phyloP scores from a whole-genome alignment of 1,140 invertebrate genomes.

The Grapholita molesta region DNA sequence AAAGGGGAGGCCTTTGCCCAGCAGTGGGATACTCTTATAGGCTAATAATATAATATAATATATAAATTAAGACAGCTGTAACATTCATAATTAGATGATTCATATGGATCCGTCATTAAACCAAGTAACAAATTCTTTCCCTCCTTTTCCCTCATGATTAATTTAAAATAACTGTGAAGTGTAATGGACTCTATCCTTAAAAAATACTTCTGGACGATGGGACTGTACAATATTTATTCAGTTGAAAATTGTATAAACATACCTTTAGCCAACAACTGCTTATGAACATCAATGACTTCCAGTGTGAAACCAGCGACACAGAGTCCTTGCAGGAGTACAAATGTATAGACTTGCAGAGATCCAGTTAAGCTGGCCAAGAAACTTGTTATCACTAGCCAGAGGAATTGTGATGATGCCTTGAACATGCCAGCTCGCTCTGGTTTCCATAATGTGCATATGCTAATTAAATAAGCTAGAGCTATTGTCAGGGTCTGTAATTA shows the following conservation, averaged over 20 bases:
- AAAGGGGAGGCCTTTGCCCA: no score
- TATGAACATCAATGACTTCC: conserved; percentile 63
- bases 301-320: conserved; percentile 64
- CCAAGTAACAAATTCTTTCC: no score
- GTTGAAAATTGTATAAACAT: not conserved
- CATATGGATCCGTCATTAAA: no score
- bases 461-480: conserved; percentile 64
- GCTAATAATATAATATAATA: no score
- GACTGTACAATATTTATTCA: no score
- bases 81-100: no score
- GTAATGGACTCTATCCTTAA: no score
- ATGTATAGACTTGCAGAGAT: conserved; percentile 80
- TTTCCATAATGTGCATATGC: conserved; percentile 78
- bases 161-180: no score
- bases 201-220: no score
- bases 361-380: conserved; percentile 81
- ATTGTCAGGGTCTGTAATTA: conserved; percentile 64
- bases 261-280: conserved; percentile 54
- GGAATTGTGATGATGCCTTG: conserved; percentile 77
- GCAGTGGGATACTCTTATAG: no score
- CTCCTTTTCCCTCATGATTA: no score
- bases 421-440: conserved; percentile 79
- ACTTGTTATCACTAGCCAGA: conserved; percentile 82
- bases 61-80: not conserved
- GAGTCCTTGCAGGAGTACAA: conserved; percentile 71